These are phyloP conservation scores for Drosophila rhopaloa DNA, from an alignment of 1,140 invertebrate genomes.

Conservation along the genomic window DNA sequence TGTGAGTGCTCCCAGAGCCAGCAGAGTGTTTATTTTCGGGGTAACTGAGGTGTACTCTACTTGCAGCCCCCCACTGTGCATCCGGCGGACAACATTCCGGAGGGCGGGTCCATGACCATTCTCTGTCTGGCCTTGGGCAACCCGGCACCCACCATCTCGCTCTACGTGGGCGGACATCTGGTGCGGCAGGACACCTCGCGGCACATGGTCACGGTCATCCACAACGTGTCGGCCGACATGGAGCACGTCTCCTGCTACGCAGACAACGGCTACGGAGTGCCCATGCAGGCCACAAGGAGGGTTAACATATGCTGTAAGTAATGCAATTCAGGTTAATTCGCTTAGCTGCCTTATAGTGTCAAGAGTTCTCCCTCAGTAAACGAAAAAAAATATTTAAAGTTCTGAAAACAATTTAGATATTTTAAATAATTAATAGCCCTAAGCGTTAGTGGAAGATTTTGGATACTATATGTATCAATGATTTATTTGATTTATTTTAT, in stretches of 20 bases:
- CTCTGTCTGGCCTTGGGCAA: conserved; percentile 93
- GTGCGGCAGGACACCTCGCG: conserved; percentile 90
- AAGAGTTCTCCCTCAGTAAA: not conserved
- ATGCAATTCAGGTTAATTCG: conserved; percentile 3
- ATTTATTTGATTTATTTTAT: too few relatives aligned
- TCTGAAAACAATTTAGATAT: not conserved
- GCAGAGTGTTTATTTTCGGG: not conserved
- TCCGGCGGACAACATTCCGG: conserved; percentile 91
- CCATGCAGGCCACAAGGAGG: conserved; percentile 91
- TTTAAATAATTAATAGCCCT: not conserved
- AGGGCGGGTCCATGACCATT: conserved; percentile 93
- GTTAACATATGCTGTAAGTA: conserved; percentile 92
- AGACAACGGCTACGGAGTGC: conserved; percentile 93
- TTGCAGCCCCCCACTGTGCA: conserved; percentile 91
- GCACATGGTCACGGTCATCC: conserved; percentile 92
- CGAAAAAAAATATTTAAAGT: not conserved
- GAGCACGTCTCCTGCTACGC: conserved; percentile 93
- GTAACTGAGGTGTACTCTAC: conserved; percentile 33
- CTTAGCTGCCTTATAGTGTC: not conserved
- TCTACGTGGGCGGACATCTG: conserved; percentile 89
- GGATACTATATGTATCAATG: too few relatives aligned
- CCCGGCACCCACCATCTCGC: conserved; percentile 92
- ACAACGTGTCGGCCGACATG: conserved; percentile 93
- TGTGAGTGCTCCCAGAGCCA: conserved; percentile 85
- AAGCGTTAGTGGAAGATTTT: too few relatives aligned